These are phyloP conservation scores for Halichondria panicea DNA, from an alignment of 37 sponge, comb jelly and placozoan genomes.

Conservation along the genomic window DNA sequence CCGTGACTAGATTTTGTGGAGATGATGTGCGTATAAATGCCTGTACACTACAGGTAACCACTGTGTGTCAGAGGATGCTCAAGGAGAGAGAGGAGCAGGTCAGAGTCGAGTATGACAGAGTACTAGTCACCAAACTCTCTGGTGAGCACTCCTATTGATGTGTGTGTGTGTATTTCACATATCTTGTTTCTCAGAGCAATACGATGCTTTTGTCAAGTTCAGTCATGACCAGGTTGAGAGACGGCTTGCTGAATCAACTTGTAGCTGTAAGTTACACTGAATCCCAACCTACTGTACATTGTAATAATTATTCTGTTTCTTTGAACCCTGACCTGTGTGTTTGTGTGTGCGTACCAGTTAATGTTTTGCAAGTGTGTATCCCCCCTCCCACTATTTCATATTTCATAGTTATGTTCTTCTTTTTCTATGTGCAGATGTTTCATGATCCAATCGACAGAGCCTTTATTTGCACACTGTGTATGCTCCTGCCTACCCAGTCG, in stretches of 20 bases:
- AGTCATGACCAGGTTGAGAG: constrained; percentile 89
- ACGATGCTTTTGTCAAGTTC: constrained; percentile 94
- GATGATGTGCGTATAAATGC: not conserved
- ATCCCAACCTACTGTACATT: constrained; percentile 1
- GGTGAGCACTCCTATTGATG: constrained; percentile 26
- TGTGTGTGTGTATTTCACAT: not conserved
- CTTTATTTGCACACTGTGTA: too few species aligned
- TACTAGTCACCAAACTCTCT: constrained; percentile 66
- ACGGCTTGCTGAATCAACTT: constrained; percentile 73
- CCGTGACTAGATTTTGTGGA: not conserved
- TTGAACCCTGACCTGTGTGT: not conserved
- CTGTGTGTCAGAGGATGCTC: constrained; percentile 78
- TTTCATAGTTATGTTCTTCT: not conserved
- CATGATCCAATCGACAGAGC: too few species aligned
- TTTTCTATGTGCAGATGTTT: constrained; percentile 50
- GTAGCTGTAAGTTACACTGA: constrained; percentile 67
- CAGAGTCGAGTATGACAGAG: constrained; percentile 80
- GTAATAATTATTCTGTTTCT: not conserved
- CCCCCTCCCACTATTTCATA: not conserved
- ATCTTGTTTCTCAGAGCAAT: constrained; percentile 84
- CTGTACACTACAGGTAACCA: constrained; percentile 48
- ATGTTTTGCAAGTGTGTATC: not conserved
- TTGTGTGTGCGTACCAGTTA: constrained; percentile 8
- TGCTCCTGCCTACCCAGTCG: too few species aligned
- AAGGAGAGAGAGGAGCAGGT: constrained; percentile 86